Evolutionary conservation across 92 coral and sea anemone genomes (phyloP).

Genomic region (Diadumene lineata): DNA sequence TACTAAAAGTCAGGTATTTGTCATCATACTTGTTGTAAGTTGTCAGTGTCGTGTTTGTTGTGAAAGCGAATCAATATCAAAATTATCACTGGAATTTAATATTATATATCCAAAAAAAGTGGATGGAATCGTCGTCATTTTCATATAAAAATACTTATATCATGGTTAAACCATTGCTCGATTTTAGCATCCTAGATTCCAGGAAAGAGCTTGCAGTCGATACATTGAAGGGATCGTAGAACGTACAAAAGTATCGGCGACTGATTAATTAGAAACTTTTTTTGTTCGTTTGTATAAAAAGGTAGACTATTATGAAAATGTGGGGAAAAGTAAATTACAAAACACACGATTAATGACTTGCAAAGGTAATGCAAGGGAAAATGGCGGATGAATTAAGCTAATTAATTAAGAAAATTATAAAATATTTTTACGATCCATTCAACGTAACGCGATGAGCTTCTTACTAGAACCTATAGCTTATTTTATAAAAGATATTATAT

Average conservation of each 20-base stretch:
- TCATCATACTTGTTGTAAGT: not conserved
- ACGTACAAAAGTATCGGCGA: not conserved
- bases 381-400: not conserved
- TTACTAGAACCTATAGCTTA: not conserved
- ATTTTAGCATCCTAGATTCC: not conserved
- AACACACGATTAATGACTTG: not conserved
- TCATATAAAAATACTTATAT: not conserved
- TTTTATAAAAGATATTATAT: not conserved
- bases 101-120: not conserved
- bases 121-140: conserved; percentile 14
- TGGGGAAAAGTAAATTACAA: not conserved
- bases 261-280: not conserved
- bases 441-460: not conserved
- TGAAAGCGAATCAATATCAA: not conserved
- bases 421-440: not conserved
- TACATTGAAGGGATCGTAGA: not conserved
- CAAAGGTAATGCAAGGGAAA: not conserved
- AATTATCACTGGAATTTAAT: not conserved
- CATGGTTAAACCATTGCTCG: not conserved
- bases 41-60: not conserved
- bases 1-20: not conserved
- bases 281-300: not conserved
- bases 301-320: not conserved
- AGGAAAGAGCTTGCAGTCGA: not conserved
- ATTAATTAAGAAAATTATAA: not conserved